Conservation (phyloP, 2,888 invertebrate genomes). For the Dichetophora obliterata region DNA sequence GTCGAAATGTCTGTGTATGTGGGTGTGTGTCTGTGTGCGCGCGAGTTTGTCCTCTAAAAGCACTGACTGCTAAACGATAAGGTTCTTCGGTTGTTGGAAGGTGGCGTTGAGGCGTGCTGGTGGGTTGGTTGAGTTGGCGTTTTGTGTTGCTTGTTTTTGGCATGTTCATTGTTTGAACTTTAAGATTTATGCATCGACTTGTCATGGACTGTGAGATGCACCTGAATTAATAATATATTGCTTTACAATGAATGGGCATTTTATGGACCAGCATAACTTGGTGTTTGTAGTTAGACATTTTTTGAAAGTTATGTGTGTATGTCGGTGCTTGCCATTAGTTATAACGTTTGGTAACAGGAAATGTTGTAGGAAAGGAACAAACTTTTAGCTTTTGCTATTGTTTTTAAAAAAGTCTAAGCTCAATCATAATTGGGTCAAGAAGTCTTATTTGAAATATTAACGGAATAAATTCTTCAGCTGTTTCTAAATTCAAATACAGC, state of each 20-base stretch:
- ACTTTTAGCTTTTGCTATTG: no score
- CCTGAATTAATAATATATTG: slow-evolving; percentile 30
- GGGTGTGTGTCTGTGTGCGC: slow-evolving; percentile 6
- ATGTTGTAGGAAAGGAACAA: no score
- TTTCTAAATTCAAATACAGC: no score
- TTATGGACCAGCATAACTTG: background rate
- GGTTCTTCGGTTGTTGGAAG: background rate
- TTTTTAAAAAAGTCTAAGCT: no score
- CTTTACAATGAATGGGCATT: slow-evolving; percentile 5
- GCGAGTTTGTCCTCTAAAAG: slow-evolving; percentile 29
- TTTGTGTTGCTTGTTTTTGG: background rate
- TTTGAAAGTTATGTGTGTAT: no score
- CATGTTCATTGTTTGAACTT: slow-evolving; percentile 32
- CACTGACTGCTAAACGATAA: background rate
- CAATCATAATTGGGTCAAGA: no score
- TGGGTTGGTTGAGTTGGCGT: background rate
- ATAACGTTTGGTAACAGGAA: no score
- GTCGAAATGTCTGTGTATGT: slow-evolving; percentile 3
- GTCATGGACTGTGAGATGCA: slow-evolving; percentile 21
- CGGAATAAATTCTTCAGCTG: no score
- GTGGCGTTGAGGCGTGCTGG: background rate
- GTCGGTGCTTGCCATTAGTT: no score
- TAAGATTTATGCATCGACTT: slow-evolving; percentile 35
- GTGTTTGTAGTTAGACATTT: no score
- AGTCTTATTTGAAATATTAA: no score